Evolutionary conservation across 2,113 vertebrate species (phyloP).

Genomic region (Bungarus multicinctus): DNA sequence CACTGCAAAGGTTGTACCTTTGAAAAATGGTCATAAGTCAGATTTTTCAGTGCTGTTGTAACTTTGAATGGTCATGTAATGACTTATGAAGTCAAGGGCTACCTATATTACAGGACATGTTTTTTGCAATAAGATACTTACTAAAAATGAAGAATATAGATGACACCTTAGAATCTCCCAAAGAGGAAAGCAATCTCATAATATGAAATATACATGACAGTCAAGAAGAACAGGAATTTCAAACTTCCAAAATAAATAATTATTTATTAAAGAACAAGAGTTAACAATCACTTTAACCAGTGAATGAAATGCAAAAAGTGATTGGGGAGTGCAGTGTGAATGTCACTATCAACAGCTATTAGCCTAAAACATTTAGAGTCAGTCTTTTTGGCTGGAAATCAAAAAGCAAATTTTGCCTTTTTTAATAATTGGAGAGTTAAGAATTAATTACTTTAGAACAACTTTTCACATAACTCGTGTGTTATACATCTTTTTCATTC

Average conservation of each 20-base stretch:
- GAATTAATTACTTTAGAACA: not conserved
- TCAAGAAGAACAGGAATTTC: not conserved
- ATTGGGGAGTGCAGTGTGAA: not conserved
- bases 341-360: not conserved
- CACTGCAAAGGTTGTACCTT: too few relatives aligned
- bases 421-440: not conserved
- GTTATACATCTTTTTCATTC: not conserved
- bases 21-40: too few relatives aligned
- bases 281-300: not conserved
- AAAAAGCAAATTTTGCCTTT: not conserved
- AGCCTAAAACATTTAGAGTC: not conserved
- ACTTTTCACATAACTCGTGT: not conserved
- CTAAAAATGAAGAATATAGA: not conserved
- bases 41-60: too few relatives aligned
- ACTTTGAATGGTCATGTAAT: too few relatives aligned
- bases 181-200: not conserved
- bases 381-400: not conserved
- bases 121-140: not conserved
- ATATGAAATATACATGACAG: not conserved
- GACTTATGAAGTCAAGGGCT: too few relatives aligned
- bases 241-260: not conserved
- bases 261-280: not conserved
- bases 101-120: not conserved
- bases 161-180: not conserved
- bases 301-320: not conserved